These are phyloP conservation scores for Labia minor DNA, from an alignment of 2,888 invertebrate genomes.

Conservation along the genomic window DNA sequence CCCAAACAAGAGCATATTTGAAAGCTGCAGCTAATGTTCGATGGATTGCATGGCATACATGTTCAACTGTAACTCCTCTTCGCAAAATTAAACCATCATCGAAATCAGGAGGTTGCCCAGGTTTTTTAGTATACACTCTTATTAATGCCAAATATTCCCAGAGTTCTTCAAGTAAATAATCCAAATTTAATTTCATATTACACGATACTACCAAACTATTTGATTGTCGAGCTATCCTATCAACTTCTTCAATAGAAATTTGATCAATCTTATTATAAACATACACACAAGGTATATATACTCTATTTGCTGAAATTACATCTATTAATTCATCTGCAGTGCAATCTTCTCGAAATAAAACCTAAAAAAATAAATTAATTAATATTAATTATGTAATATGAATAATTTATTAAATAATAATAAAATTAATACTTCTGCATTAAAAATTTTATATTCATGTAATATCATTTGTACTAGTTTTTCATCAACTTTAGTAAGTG, in stretches of 20 bases:
- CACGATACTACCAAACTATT: constrained; percentile 94
- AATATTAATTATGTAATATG: background rate
- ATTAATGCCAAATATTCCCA: constrained; percentile 94
- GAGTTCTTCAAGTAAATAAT: constrained; percentile 77
- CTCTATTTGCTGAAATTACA: constrained; percentile 90
- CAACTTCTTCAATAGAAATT: constrained; percentile 96
- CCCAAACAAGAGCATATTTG: constrained; percentile 95
- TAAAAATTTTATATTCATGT: constrained; percentile 96
- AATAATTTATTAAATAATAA: background rate
- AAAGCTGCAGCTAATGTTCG: constrained; percentile 84
- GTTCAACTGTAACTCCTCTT: constrained; percentile 82
- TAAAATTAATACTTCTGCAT: constrained; percentile 59
- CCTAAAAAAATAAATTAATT: constrained; percentile 35
- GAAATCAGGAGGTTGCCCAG: constrained; percentile 93
- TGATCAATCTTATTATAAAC: constrained; percentile 99
- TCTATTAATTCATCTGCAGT: constrained; percentile 95
- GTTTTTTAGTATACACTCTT: constrained; percentile 96
- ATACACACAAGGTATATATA: constrained; percentile 93
- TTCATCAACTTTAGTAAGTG: constrained; percentile 85
- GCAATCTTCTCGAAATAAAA: constrained; percentile 91
- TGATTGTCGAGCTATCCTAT: constrained; percentile 78
- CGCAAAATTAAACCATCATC: constrained; percentile 89
- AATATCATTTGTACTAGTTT: constrained; percentile 96
- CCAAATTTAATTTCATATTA: constrained; percentile 97
- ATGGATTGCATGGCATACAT: constrained; percentile 96